Evolutionary conservation across 2,113 vertebrate species (phyloP), one percentile per base, ranked within the genome.

Genomic region (Podiceps cristatus): DNA sequence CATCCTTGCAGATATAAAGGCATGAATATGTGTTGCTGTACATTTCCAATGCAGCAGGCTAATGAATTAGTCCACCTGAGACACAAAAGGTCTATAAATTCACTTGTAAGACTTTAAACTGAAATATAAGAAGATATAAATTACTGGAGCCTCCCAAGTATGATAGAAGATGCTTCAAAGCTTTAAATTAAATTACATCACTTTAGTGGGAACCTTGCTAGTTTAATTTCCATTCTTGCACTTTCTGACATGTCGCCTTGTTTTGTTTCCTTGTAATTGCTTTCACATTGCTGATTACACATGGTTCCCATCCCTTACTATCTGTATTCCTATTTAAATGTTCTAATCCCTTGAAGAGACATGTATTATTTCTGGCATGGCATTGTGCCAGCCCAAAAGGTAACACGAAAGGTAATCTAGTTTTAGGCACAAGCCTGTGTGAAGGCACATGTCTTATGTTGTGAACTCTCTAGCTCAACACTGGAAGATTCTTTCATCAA

Each of bases 321-420:
- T n/a, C 73, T 29, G 0, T 52, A 8, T 53, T 63, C 37, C 50
- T 92, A 37, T 73, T 85, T 64, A 74, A 73, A 82, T 66, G 37
- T 74, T 74, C 59, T 89, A 82, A 96, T 88, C 63, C 58, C 52
- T 93, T 93, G 68, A 79, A 56, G 25, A 68, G 71, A 64, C 9
- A 86, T 79, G 56, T 74, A 9, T 86, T 94, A 90, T 69, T 90
- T 95, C 81, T 87, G 81, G 66, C 94, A 69, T 37, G 80, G 53
- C 67, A 68, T 18, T 66, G 20, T 62, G 69, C 55, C 66, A 83
- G 59, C 33, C 72, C 9, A 91, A n/a, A n/a, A n/a, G n/a, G n/a
- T 94, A 94, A 76, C 40, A 49, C 0, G 47, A 94, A 0, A 69
- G 47, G 60, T 45, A 63, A 87, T 62, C 62, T 95, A 83, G 79